These are phyloP conservation scores for Geopemphigus sp. DNA, from an alignment of 1,140 invertebrate species.

Conservation along the genomic window DNA sequence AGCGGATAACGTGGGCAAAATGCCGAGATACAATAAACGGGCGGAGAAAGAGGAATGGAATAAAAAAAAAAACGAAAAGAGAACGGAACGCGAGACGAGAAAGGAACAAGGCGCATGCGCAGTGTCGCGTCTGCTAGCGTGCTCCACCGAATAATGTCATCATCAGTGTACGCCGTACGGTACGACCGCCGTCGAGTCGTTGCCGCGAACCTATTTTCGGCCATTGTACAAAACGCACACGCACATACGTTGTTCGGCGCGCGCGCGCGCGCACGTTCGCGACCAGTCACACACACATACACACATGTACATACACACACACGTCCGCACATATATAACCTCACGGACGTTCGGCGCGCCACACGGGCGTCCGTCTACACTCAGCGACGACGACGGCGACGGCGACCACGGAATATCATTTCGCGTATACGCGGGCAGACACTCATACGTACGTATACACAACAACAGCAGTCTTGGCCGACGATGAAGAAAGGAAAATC, in stretches of 20 bases:
- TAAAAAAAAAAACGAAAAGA: not conserved
- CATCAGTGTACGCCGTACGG: constrained; percentile 34
- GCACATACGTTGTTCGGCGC: not conserved
- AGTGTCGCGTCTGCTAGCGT: not conserved
- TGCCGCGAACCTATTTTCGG: constrained; percentile 45
- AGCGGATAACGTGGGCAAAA: too few relatives aligned
- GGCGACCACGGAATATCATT: constrained; percentile 8
- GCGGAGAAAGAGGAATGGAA: too few relatives aligned
- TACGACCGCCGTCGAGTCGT: constrained; percentile 14
- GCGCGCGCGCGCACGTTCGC: not conserved
- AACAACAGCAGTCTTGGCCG: not conserved
- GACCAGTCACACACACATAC: not conserved
- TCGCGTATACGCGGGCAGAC: not conserved
- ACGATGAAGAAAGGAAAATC: not conserved
- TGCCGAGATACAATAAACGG: too few relatives aligned
- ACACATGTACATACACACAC: not conserved
- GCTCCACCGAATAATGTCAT: constrained; percentile 10
- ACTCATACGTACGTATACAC: not conserved
- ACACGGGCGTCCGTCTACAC: constrained; percentile 22
- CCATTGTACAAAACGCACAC: constrained; percentile 29
- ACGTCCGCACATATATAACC: constrained; percentile 18
- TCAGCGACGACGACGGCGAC: not conserved
- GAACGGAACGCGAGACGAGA: constrained; percentile 3
- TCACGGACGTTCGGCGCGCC: constrained; percentile 31
- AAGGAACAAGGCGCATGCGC: constrained; percentile 29